Evolutionary conservation across 2,113 vertebrate genomes (phyloP).

Genomic region (Carassius gibelio): DNA sequence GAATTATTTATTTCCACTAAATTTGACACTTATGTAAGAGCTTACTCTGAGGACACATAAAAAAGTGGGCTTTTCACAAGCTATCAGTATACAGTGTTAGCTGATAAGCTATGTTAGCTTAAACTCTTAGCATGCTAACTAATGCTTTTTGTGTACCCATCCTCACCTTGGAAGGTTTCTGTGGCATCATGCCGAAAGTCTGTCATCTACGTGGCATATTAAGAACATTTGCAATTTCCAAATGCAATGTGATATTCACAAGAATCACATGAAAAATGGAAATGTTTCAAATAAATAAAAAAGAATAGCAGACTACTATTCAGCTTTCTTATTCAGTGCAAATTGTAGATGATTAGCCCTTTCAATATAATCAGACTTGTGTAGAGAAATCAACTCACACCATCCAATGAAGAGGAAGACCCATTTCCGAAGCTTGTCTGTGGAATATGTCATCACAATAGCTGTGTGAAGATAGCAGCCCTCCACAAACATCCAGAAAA

Average conservation of each 20-base stretch:
- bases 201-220: background rate
- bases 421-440: conserved; percentile 92
- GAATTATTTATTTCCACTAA: background rate
- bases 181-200: background rate
- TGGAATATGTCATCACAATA: conserved; percentile 98
- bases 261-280: background rate
- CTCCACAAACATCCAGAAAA: conserved; percentile 99
- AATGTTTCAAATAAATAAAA: background rate
- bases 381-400: conserved; percentile 82
- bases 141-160: background rate
- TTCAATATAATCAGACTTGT: background rate
- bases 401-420: conserved; percentile 97
- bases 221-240: background rate
- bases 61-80: background rate
- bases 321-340: background rate
- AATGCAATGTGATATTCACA: background rate
- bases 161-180: background rate
- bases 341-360: background rate
- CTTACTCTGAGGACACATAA: too few species aligned
- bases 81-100: background rate
- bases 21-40: background rate
- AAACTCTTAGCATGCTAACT: background rate
- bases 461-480: conserved; percentile 97
- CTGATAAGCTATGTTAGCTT: background rate
- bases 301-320: background rate